Evolutionary conservation across 2,888 invertebrate species (phyloP), one percentile per base, ranked within the genome.

Genomic region (Augiades crinisus): DNA sequence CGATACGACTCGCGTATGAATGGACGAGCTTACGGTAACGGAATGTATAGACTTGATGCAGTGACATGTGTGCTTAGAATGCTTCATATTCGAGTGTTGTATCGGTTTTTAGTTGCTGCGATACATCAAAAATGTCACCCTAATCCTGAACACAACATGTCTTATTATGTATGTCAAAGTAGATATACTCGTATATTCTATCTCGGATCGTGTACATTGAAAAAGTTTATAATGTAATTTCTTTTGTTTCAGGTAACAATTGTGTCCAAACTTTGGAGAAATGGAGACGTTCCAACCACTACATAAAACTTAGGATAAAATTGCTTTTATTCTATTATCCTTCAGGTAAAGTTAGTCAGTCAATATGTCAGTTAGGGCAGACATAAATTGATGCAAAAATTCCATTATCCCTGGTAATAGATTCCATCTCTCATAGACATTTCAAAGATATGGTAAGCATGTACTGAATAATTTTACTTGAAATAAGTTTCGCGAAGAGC

Each of bases 1-100:
- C 68, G 76, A 81, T 78, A 80, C 81, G 76, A 78, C 71, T 68
- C 61, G 70, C 67, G 75, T 81, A 81, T 86, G 83, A 85, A 85
- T 87, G 85, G 81, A 77, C 77, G 69, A 78, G 79, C 75, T 77
- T 79, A 79, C 70, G 72, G 73, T 70, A 71, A 77, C 73, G 70
- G 70, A 67, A 76, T 69, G 67, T 70, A 72, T 72, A 66, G 64
- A 76, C 75, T 69, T 67, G 70, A 69, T 65, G 63, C 68, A 60
- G 65, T 53, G 56, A 60, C 56, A 47, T 57, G 59, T 57, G 59
- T 38, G 45, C 7, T 38, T 17, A 40, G 41, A 38, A 38, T 19
- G 16, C 22, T 30, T 19, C 22, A 40, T 22, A 38, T 46, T 52
- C 33, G 40, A 46, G 31, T 45, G 40, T 52, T 40, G 7, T 16